Evolutionary conservation across 1,140 invertebrate species (phyloP).

Genomic region (Marisa cornuarietis): DNA sequence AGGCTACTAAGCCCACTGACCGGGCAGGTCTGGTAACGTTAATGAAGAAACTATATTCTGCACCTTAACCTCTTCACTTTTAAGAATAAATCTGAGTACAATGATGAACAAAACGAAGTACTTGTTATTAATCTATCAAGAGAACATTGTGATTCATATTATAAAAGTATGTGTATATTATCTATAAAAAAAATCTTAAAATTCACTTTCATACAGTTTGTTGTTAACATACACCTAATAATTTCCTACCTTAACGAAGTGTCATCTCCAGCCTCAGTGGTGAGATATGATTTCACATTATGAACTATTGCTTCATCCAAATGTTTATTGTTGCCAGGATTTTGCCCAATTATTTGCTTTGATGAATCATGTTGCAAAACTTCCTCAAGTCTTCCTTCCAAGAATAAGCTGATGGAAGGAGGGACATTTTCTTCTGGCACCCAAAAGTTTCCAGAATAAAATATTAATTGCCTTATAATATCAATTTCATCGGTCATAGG

Average conservation of each 20-base stretch:
- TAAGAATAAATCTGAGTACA: not conserved
- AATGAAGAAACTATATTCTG: too few species aligned
- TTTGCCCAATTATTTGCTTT: constrained; percentile 14
- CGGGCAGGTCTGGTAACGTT: too few species aligned
- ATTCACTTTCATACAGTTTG: not conserved
- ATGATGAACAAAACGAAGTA: not conserved
- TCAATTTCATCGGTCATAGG: too few species aligned
- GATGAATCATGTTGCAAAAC: constrained; percentile 9
- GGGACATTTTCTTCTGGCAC: constrained; percentile 4
- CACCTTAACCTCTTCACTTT: not conserved
- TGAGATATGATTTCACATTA: constrained; percentile 19
- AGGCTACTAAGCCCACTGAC: too few species aligned
- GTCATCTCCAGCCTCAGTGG: not conserved
- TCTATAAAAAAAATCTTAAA: not conserved
- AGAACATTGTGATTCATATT: too few species aligned
- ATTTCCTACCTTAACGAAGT: not conserved
- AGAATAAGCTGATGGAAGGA: constrained; percentile 1
- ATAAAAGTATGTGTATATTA: too few species aligned
- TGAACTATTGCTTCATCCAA: constrained; percentile 9
- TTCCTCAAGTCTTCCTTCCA: constrained; percentile 12
- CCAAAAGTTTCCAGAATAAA: too few species aligned
- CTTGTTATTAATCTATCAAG: too few species aligned
- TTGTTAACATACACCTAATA: not conserved
- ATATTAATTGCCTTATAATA: too few species aligned
- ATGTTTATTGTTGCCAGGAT: not conserved